Conservation (phyloP, 2,113 vertebrate species). For the Hypanus sabinus region DNA sequence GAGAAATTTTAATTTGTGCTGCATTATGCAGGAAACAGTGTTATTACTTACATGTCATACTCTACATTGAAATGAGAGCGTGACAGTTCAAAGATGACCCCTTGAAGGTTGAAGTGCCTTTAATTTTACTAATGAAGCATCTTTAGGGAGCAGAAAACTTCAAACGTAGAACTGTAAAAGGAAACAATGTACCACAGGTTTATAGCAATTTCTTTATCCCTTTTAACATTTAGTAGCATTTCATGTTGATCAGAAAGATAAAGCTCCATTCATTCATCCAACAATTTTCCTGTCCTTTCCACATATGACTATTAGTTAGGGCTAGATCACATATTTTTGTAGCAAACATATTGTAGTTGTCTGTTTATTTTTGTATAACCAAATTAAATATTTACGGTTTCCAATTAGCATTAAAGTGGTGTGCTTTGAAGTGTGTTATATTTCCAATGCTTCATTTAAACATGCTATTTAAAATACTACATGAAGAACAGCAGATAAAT, state of each 20-base stretch:
- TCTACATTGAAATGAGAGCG: constrained; percentile 3
- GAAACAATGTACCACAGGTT: background rate
- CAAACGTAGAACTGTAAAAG: background rate
- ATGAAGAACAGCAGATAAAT: background rate
- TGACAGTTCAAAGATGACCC: background rate
- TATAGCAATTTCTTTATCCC: background rate
- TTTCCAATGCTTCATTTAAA: background rate
- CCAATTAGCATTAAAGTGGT: background rate
- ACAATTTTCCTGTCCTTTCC: background rate
- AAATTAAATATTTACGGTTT: background rate
- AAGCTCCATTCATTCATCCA: background rate
- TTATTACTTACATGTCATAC: background rate
- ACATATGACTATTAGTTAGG: background rate
- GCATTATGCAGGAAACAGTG: constrained; percentile 17
- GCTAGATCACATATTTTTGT: background rate
- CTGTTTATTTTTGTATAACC: background rate
- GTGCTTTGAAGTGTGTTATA: background rate
- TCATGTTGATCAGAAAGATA: background rate
- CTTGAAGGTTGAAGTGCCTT: background rate
- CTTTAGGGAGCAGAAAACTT: background rate
- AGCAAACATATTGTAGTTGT: background rate
- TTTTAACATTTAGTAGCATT: background rate
- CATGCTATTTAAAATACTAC: background rate
- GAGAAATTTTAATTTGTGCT: constrained; percentile 18
- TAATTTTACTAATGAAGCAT: background rate